Percentiles rank a stretch among this genome's conserved stretches.
phyloP scores from a whole-genome alignment of 1,140 invertebrate genomes.

The Drosophila tristis region DNA sequence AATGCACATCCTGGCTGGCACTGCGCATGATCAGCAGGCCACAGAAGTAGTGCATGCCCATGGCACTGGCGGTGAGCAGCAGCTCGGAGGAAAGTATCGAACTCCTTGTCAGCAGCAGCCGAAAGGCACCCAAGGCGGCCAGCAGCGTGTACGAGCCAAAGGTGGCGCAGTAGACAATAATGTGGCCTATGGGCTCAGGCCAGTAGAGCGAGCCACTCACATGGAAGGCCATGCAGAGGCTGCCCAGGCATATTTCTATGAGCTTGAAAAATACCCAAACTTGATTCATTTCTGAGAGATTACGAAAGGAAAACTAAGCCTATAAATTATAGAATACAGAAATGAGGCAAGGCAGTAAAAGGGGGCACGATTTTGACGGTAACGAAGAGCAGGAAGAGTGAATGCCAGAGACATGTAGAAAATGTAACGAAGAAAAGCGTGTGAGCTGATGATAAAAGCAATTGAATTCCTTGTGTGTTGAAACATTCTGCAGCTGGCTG shows the following conservation, averaged over 20 bases:
- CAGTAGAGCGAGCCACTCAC: conserved; percentile 1
- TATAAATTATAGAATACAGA: no score
- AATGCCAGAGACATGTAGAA: no score
- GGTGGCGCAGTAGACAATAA: conserved; percentile 35
- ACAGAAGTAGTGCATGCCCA: conserved; percentile 26
- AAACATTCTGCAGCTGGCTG: no score
- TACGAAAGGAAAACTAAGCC: no score
- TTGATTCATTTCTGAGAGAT: conserved; percentile 29
- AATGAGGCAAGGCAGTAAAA: no score
- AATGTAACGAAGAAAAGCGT: no score
- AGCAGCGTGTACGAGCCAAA: conserved; percentile 14
- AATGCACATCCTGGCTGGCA: neutral
- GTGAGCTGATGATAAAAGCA: no score
- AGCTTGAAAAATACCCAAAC: conserved; percentile 52
- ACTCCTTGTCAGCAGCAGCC: neutral
- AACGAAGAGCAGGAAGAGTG: no score
- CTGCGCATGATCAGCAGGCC: conserved; percentile 14
- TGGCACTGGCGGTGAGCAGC: conserved; percentile 13
- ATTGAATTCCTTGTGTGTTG: no score
- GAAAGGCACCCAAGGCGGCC: conserved; percentile 24
- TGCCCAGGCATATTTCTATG: conserved; percentile 26
- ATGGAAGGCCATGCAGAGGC: conserved; percentile 34
- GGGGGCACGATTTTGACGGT: no score
- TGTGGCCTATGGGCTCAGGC: conserved; percentile 14
- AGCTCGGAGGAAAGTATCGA: conserved; percentile 27